Conservation (phyloP, 2,797 vertebrate genomes). For the Propithecus perrieri region DNA sequence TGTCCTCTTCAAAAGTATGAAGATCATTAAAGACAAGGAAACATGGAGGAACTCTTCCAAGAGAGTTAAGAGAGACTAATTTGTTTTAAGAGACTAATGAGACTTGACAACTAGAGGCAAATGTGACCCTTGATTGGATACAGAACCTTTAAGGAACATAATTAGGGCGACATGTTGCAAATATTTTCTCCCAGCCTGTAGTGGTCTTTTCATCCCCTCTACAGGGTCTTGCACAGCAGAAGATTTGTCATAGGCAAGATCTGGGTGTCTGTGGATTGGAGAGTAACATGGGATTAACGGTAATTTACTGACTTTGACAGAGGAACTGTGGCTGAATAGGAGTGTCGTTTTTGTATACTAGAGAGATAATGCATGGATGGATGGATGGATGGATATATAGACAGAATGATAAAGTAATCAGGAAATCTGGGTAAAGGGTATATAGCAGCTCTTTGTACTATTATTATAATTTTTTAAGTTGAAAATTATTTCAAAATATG, state of each 20-base stretch:
- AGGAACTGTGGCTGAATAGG: neutral
- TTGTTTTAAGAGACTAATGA: neutral
- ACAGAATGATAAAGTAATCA: neutral
- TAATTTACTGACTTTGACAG: neutral
- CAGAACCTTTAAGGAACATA: neutral
- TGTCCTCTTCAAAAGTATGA: neutral
- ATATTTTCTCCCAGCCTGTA: neutral
- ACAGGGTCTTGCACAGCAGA: neutral
- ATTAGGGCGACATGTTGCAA: neutral
- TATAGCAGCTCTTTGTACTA: neutral
- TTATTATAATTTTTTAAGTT: neutral
- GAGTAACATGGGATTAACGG: neutral
- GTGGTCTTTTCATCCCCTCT: neutral
- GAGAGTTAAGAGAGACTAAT: neutral
- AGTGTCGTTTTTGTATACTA: neutral
- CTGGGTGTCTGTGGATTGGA: neutral
- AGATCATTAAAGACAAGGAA: neutral
- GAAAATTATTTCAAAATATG: neutral
- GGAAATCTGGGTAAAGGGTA: neutral
- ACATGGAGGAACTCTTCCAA: neutral
- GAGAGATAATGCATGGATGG: neutral
- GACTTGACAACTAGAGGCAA: neutral
- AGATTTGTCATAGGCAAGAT: neutral
- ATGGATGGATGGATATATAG: neutral
- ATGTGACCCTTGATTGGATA: neutral